Base-by-base conservation (phyloP, 2,113 vertebrate genomes). In the Ceyx melanurus region DNA sequence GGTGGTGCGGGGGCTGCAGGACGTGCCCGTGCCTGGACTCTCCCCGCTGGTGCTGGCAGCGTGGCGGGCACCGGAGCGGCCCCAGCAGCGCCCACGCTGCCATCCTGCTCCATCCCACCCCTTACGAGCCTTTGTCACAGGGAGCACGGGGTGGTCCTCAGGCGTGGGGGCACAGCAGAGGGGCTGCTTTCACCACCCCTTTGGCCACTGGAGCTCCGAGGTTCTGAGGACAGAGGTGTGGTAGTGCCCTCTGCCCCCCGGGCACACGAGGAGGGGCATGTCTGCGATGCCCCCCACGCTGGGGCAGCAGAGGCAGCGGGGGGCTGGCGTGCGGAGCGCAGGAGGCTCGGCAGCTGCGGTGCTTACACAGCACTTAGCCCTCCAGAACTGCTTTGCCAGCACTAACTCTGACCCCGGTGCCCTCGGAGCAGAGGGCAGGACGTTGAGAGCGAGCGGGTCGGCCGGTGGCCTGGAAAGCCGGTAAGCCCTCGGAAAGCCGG, bases 371-470 rank as follows among this genome's bases (percentile, higher is more conserved):
- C 94, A 86, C 88, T 96, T 82, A 75, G 0, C n/a, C 57, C 72
- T 60, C 29, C 35, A 82, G 73, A 95, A 90, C 18, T 96, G 95
- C 94, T 94, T 82, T 14, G 88, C 82, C 67, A 95, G 95, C 92
- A 77, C 31, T 89, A 88, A 79, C 88, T 85, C 82, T 93, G 95
- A 94, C 92, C 95, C 88, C 42, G 0, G 10, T 48, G 95, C 79
- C n/a, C 95, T 20, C 13, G 1, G 94, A 80, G 92, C 94, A 95
- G 92, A 95, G 95, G 92, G 90, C 95, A 95, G 58, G 88, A 56
- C 85, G 35, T 15, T 7, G 19, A 28, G 9, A 68, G n/a, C 4
- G 1, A 77, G 40, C 46, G 48, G 46, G 40, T 25, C 33, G 0
- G 33, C 60, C 40, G 4, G 2, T 40, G 11, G 67, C 25, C 56